Percentiles rank a stretch among this genome's conserved stretches.
Conservation (phyloP, 2,797 vertebrate genomes). For the Rhynchotus rufescens region DNA sequence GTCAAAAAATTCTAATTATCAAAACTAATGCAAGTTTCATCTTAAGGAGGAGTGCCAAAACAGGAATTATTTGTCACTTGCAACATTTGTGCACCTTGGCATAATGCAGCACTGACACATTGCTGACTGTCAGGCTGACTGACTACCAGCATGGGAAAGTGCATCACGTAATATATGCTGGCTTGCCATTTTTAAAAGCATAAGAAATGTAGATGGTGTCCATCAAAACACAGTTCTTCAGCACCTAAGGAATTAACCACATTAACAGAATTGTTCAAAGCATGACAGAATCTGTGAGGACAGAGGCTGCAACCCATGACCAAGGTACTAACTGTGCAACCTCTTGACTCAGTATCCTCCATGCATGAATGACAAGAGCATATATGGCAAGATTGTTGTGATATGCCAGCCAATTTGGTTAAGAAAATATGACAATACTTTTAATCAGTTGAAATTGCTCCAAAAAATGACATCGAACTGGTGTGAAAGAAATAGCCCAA, state of each 20-base stretch:
- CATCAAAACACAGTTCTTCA: constrained; percentile 11
- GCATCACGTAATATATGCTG: constrained; percentile 13
- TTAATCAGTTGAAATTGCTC: constrained; percentile 32
- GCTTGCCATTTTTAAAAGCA: constrained; percentile 32
- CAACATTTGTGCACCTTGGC: constrained; percentile 36
- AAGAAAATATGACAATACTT: constrained; percentile 32
- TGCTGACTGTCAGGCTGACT: constrained; percentile 42
- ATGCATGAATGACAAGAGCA: neutral
- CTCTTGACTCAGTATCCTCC: neutral
- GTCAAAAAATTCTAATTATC: neutral
- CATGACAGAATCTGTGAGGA: neutral
- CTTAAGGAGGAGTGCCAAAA: constrained; percentile 10
- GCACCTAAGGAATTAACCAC: constrained; percentile 16
- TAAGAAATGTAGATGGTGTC: neutral
- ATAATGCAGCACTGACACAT: constrained; percentile 13
- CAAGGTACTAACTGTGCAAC: neutral
- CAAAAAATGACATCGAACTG: constrained; percentile 16
- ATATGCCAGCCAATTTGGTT: neutral
- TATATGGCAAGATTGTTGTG: neutral
- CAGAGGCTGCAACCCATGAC: constrained; percentile 3
- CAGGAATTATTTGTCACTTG: neutral
- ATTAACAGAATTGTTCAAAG: constrained; percentile 45
- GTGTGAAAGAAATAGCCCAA: constrained; percentile 39
- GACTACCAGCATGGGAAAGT: constrained; percentile 18
- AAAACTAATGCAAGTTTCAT: constrained; percentile 32